phyloP scores from a whole-genome alignment of 2,113 vertebrate species.

The Mixornis gularis region DNA sequence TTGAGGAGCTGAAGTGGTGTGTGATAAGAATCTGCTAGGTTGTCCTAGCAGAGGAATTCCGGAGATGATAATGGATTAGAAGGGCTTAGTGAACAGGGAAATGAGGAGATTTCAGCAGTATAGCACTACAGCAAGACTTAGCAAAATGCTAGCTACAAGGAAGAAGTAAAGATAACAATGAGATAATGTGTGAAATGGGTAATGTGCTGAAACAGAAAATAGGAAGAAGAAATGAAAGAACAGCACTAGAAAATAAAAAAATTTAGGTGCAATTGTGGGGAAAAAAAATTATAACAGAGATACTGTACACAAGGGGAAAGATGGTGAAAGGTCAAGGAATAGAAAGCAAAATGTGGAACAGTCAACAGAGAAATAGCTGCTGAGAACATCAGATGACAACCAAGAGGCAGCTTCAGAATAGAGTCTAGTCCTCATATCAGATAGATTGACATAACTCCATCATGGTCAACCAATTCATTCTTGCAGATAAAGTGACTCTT shows the following conservation, averaged over 20 bases:
- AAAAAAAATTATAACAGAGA: not conserved
- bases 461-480: not conserved
- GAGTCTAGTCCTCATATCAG: not conserved
- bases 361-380: not conserved
- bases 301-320: not conserved
- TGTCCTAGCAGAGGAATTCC: not conserved
- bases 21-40: not conserved
- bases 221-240: not conserved
- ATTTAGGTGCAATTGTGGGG: not conserved
- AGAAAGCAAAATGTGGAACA: not conserved
- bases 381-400: not conserved
- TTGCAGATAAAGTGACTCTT: not conserved
- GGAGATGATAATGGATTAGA: not conserved
- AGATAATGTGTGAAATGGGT: not conserved
- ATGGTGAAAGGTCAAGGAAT: not conserved
- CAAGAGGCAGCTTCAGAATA: not conserved
- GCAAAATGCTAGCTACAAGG: not conserved
- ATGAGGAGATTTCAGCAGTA: not conserved
- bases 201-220: not conserved
- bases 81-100: not conserved
- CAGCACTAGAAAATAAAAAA: not conserved
- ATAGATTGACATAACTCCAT: not conserved
- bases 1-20: not conserved
- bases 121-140: not conserved
- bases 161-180: not conserved